These are phyloP conservation scores for Odontamblyopus lacepedii DNA, from an alignment of 2,797 vertebrate genomes.

Conservation along the genomic window DNA sequence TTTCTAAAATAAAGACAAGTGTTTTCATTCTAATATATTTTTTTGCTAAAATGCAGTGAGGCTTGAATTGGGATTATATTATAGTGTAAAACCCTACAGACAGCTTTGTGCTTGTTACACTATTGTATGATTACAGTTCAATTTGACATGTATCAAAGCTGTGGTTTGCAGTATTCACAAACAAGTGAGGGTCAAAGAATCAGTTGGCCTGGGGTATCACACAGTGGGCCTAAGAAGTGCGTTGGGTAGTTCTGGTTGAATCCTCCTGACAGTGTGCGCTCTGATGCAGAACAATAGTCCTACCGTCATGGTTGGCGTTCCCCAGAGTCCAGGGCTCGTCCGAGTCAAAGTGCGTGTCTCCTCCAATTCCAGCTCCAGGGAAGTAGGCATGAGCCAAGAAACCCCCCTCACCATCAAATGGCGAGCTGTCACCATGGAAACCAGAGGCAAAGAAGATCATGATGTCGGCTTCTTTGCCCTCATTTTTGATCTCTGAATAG, in stretches of 20 bases:
- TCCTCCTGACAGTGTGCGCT: neutral
- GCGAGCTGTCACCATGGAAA: slow-evolving; percentile 91
- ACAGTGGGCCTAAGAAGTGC: neutral
- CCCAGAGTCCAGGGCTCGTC: slow-evolving; percentile 97
- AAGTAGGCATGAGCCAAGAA: slow-evolving; percentile 98
- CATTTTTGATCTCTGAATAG: slow-evolving; percentile 94
- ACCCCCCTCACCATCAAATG: slow-evolving; percentile 96
- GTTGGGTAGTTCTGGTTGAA: neutral
- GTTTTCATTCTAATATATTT: no score
- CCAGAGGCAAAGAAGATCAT: slow-evolving; percentile 99
- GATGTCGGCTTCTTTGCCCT: slow-evolving; percentile 96
- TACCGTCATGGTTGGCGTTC: slow-evolving; percentile 92
- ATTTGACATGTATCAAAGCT: no score
- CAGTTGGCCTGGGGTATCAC: neutral
- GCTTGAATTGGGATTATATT: no score
- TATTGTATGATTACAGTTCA: no score
- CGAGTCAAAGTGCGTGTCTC: slow-evolving; percentile 97
- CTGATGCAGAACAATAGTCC: slow-evolving; percentile 3
- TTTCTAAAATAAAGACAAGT: no score
- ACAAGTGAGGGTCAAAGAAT: neutral
- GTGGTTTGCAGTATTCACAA: neutral
- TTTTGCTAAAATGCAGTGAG: no score
- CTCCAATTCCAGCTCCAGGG: slow-evolving; percentile 95
- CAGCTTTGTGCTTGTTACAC: no score
- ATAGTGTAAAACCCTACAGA: no score